A percentile compares a stretch with the other conserved stretches of the same genome.
Conservation (phyloP, 1,140 invertebrate species). For the Ceratina japonica region DNA sequence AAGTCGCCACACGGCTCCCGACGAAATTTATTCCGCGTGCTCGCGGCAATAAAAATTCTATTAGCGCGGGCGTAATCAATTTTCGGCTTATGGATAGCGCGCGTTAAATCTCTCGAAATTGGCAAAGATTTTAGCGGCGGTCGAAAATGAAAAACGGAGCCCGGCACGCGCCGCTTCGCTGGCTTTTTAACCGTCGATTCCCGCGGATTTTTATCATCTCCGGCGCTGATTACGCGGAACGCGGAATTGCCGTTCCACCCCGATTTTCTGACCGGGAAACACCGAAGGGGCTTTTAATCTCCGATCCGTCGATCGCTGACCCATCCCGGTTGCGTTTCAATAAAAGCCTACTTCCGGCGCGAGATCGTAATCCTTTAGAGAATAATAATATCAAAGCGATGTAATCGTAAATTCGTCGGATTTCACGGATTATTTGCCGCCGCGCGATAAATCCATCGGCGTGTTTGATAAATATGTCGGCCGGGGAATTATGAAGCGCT, state of each 20-base stretch:
- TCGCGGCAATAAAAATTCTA: constrained; percentile 40
- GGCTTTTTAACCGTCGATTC: neutral
- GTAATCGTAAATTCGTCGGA: no score
- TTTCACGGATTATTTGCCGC: neutral
- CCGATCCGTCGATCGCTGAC: no score
- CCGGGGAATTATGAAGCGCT: constrained; percentile 3
- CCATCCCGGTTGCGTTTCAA: neutral
- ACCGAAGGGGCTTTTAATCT: neutral
- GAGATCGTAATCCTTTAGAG: neutral
- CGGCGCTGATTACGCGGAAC: constrained; percentile 28
- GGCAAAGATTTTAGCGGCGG: constrained; percentile 36
- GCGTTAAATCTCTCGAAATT: constrained; percentile 38
- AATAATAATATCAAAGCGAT: neutral
- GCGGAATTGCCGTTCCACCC: neutral
- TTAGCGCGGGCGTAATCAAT: constrained; percentile 41
- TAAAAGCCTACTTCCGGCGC: neutral
- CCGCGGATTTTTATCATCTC: constrained; percentile 20
- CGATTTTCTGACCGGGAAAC: neutral
- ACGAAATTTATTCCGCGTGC: no score
- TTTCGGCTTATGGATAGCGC: constrained; percentile 28
- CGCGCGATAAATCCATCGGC: constrained; percentile 9
- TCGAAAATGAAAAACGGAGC: constrained; percentile 19
- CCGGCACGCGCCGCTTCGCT: constrained; percentile 6
- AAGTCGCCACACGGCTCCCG: no score
- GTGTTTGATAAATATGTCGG: neutral